Base-by-base conservation (phyloP, 1,140 invertebrate genomes). In the Phortica variegata region DNA sequence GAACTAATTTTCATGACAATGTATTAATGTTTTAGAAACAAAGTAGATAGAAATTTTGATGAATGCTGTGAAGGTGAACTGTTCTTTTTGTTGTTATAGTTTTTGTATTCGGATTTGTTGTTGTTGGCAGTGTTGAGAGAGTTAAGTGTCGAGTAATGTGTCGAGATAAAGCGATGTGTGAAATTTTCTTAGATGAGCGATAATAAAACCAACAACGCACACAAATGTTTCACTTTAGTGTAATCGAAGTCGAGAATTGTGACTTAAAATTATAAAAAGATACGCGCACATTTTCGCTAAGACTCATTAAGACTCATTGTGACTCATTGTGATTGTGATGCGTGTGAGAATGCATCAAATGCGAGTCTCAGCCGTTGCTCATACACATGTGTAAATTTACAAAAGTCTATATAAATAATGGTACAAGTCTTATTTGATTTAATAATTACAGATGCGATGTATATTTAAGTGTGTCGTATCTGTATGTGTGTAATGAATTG, bases 391-490 rank as follows among this genome's bases (percentile, higher is more conserved):
- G 45, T 49, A 47, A 40, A 39, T 34, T 21, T 40, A 42, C 20
- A 49, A 37, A 54, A 65, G 40, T 42, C 36, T 43, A 63, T 53
- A 46, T 63, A 48, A 49, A 51, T n/a, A n/a, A n/a, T n/a, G n/a
- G n/a, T n/a, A n/a, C n/a, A n/a, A n/a, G n/a, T n/a, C n/a, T n/a
- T n/a, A n/a, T n/a, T n/a, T n/a, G n/a, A n/a, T n/a, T n/a, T n/a
- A n/a, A n/a, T n/a, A n/a, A n/a, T n/a, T n/a, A n/a, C n/a, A n/a
- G n/a, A n/a, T n/a, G n/a, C n/a, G n/a, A n/a, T n/a, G n/a, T n/a
- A n/a, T n/a, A n/a, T n/a, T n/a, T n/a, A n/a, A n/a, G n/a, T n/a
- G n/a, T n/a, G n/a, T n/a, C n/a, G n/a, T n/a, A n/a, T n/a, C n/a
- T n/a, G n/a, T n/a, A n/a, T n/a, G n/a, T n/a, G n/a, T n/a, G n/a